Conservation (phyloP, 2,888 invertebrate species). For the Listrodromus nycthemerus region DNA sequence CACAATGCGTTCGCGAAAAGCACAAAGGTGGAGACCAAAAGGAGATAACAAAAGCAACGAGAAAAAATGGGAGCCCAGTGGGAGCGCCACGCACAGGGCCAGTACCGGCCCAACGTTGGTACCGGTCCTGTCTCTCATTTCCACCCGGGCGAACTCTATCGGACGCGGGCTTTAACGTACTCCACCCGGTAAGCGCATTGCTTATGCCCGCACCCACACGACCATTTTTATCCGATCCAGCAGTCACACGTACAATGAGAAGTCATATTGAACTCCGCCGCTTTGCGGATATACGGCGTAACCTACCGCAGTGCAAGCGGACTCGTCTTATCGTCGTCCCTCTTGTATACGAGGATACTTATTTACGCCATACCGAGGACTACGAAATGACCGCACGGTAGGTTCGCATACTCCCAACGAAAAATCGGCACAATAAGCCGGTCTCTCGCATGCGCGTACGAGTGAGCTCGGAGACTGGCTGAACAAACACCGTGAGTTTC, state of each 20-base stretch:
- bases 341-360: constrained; percentile 60
- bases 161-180: constrained; percentile 53
- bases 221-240: constrained; percentile 55
- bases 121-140: not conserved
- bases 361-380: constrained; percentile 62
- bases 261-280: constrained; percentile 56
- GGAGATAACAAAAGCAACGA: not conserved
- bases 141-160: constrained; percentile 15
- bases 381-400: constrained; percentile 61
- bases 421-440: constrained; percentile 37
- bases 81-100: not conserved
- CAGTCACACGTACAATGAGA: constrained; percentile 58
- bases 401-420: constrained; percentile 26
- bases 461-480: constrained; percentile 46
- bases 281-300: constrained; percentile 21
- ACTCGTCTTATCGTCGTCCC: constrained; percentile 61
- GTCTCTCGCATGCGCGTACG: constrained; percentile 4
- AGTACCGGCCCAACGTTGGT: not conserved
- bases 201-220: constrained; percentile 65
- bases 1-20: constrained; percentile 45
- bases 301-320: constrained; percentile 28
- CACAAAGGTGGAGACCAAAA: constrained; percentile 20
- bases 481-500: constrained; percentile 62
- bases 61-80: constrained; percentile 1
- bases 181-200: constrained; percentile 47